These are phyloP conservation scores for Chrysodeixis includens DNA, from an alignment of 2,888 invertebrate genomes.

Conservation along the genomic window DNA sequence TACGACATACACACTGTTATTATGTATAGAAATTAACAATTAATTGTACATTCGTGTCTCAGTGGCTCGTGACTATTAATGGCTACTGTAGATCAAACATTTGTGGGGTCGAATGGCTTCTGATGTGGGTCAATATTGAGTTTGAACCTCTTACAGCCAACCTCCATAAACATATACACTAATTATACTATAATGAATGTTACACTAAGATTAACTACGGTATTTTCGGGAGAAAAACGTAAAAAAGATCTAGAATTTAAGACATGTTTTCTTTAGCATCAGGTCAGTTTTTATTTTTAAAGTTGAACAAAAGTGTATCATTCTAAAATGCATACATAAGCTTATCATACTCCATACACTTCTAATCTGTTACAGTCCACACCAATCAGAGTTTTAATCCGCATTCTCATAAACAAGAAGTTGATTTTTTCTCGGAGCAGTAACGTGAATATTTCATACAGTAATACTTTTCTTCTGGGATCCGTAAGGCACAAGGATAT, in stretches of 20 bases:
- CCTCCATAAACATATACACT: no score
- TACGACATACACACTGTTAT: slow-evolving; percentile 29
- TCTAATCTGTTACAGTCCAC: neutral
- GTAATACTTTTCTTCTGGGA: slow-evolving; percentile 14
- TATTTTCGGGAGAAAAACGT: no score
- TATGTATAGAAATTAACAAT: slow-evolving; percentile 46
- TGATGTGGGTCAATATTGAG: neutral
- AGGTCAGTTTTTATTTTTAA: no score
- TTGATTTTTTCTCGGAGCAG: neutral
- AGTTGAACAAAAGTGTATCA: no score
- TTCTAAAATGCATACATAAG: no score
- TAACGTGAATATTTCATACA: neutral
- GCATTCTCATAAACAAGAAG: neutral
- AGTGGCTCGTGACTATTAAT: slow-evolving; percentile 8
- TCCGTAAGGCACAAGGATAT: slow-evolving; percentile 25
- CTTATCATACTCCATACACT: neutral
- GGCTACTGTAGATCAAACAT: neutral
- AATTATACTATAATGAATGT: no score
- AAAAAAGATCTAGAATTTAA: no score
- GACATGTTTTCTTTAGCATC: no score
- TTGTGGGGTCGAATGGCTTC: neutral
- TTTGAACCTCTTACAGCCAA: neutral
- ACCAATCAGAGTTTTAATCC: neutral
- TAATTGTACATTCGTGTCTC: slow-evolving; percentile 7
- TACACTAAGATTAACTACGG: no score